Evolutionary conservation across 2,888 invertebrate genomes (phyloP).

Genomic region (Mesodorylaimus sp.): DNA sequence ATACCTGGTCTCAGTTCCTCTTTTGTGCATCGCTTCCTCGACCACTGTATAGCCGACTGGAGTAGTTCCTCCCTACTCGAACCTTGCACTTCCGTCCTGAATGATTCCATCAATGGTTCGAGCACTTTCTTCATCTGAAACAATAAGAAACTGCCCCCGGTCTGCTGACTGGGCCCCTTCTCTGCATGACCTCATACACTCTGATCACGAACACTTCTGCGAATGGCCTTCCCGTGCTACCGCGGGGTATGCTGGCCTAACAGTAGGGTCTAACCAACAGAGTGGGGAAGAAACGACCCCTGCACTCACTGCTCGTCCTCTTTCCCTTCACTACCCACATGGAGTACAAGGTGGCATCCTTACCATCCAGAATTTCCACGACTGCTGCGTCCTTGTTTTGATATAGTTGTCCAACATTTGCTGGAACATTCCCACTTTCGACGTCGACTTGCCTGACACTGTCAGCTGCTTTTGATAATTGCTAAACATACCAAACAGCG

Average conservation of each 20-base stretch:
- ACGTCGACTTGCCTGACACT: slow-evolving; percentile 11
- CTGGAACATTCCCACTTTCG: neutral
- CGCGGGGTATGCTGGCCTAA: too few species aligned
- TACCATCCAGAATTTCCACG: slow-evolving; percentile 26
- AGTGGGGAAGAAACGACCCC: too few species aligned
- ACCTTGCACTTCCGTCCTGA: slow-evolving; percentile 14
- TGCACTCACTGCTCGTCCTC: too few species aligned
- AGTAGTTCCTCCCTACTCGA: slow-evolving; percentile 9
- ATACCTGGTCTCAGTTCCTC: slow-evolving; percentile 9
- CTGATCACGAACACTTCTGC: too few species aligned
- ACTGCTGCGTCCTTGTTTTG: slow-evolving; percentile 17
- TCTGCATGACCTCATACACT: too few species aligned
- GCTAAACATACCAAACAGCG: slow-evolving; percentile 13
- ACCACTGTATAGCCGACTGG: neutral
- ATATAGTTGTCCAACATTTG: slow-evolving; percentile 13
- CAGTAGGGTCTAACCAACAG: too few species aligned
- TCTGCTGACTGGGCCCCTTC: too few species aligned
- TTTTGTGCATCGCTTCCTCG: slow-evolving; percentile 7
- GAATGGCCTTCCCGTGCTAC: too few species aligned
- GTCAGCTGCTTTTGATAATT: slow-evolving; percentile 23
- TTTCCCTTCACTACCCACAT: too few species aligned
- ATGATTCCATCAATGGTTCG: slow-evolving; percentile 16
- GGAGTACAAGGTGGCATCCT: too few species aligned
- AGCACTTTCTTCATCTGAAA: slow-evolving; percentile 17
- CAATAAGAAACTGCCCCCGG: too few species aligned